Evolutionary conservation across 2,113 vertebrate species (phyloP).

Genomic region (Perca fluviatilis): DNA sequence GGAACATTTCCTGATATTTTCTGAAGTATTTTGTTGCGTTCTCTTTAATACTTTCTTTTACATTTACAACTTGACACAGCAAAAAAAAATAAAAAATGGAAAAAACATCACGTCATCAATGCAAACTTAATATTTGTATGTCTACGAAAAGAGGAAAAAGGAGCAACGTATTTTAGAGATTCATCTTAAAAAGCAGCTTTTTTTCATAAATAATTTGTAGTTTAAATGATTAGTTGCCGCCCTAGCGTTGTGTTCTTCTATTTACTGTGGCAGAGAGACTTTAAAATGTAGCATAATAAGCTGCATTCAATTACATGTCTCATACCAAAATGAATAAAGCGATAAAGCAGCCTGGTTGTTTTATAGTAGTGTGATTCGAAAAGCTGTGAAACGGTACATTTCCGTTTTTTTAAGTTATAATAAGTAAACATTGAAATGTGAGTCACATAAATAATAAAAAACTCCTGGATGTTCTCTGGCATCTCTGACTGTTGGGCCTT

Average conservation of each 20-base stretch:
- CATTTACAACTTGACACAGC: neutral
- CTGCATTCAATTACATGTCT: neutral
- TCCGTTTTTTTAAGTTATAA: neutral
- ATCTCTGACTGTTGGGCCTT: constrained; percentile 29
- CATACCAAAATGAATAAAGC: too few species aligned
- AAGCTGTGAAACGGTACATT: neutral
- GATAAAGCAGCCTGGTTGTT: neutral
- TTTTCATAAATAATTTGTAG: neutral
- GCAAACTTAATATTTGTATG: too few species aligned
- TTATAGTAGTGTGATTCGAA: neutral
- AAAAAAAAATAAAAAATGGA: neutral
- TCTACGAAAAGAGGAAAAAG: too few species aligned
- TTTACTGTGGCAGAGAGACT: neutral
- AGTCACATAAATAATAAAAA: neutral
- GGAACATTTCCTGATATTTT: neutral
- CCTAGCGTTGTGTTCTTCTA: neutral
- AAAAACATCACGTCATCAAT: too few species aligned
- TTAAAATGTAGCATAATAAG: neutral
- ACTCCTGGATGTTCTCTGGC: constrained; percentile 10
- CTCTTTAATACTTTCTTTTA: neutral
- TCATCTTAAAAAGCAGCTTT: neutral
- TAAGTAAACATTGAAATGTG: neutral
- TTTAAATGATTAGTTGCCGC: neutral
- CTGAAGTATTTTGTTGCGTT: too few species aligned
- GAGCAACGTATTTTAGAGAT: neutral